These are phyloP conservation scores for Amiota communis DNA, from an alignment of 2,888 invertebrate genomes.

Conservation along the genomic window DNA sequence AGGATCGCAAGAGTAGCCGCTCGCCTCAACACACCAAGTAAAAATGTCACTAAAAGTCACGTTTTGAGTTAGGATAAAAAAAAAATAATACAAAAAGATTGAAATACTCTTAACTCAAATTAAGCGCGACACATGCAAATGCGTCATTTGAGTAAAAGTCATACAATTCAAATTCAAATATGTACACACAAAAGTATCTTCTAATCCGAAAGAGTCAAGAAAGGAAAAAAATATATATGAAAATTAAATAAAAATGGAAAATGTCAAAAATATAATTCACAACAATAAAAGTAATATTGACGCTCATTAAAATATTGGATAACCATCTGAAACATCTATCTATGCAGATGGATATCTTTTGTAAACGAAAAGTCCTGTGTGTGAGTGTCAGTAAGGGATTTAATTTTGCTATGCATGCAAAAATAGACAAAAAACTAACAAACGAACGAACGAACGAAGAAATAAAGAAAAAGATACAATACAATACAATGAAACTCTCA, in stretches of 20 bases:
- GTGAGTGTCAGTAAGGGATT: not conserved
- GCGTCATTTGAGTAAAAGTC: slow-evolving; percentile 7
- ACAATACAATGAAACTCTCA: slow-evolving; percentile 6
- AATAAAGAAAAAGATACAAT: slow-evolving; percentile 2
- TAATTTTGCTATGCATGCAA: too few relatives aligned
- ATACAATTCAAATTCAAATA: not conserved
- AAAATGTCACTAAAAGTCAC: slow-evolving; percentile 25
- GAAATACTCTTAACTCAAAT: not conserved
- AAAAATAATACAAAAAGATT: not conserved
- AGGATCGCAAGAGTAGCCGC: not conserved
- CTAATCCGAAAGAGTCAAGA: not conserved
- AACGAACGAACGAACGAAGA: not conserved
- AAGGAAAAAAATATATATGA: not conserved
- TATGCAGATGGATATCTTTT: too few relatives aligned
- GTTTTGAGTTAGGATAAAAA: slow-evolving; percentile 5
- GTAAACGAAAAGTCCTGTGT: not conserved
- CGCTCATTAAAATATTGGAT: slow-evolving; percentile 24
- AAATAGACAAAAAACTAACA: not conserved
- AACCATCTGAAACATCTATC: not conserved
- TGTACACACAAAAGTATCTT: not conserved
- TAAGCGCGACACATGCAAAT: slow-evolving; percentile 27
- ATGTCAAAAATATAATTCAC: slow-evolving; percentile 14
- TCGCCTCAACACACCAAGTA: not conserved
- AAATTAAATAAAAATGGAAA: slow-evolving; percentile 1
- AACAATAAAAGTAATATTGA: slow-evolving; percentile 14